Base-by-base conservation (phyloP, 2,888 invertebrate genomes). In the Cephus runcator region DNA sequence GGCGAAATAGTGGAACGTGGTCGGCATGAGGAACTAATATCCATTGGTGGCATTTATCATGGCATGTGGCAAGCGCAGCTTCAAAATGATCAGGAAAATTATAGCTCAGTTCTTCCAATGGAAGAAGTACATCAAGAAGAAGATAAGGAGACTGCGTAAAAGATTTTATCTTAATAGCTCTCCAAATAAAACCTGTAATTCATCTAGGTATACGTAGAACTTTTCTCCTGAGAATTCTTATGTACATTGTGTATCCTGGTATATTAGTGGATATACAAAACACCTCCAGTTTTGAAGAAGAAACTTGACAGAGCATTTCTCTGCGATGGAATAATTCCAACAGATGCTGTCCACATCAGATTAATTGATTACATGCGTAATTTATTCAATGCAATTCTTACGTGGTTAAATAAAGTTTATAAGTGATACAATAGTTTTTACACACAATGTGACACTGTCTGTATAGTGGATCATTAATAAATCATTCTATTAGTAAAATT, bases 41-140 rank as follows among this genome's bases (percentile, higher is more conserved):
- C 88, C 1, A 69, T 81, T 30, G 94, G 94, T 81, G 97, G 97
- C 4, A 92, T 96, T 75, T 99, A 99, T 92, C 94, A 96, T 0
- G 94, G 95, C 35, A 99, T 99, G 98, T 99, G 99, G 99, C 94
- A 95, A 84, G 96, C 97, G 84, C 98, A 98, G 87, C 92, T 96
- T 12, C 94, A 95, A 86, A 94, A 92, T 77, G 91, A 93, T 79
- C 92, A 92, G 79, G 91, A 56, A 23, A 23, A 1, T 0, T 23
- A 23, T 56, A 9, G 56, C 9, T 23, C 23, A 9, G 23, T 0
- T 56, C 23, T 56, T 23, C 56, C 56, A 56, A 56, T 2, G 9
- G 23, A 23, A 23, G 56, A 56, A 56, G 23, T 56, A 56, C 56
- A 56, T 23, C 56, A 56, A 56, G 56, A 56, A 56, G 56, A 23